Conservation (phyloP, 1,140 invertebrate genomes). For the Carposina sasakii region DNA sequence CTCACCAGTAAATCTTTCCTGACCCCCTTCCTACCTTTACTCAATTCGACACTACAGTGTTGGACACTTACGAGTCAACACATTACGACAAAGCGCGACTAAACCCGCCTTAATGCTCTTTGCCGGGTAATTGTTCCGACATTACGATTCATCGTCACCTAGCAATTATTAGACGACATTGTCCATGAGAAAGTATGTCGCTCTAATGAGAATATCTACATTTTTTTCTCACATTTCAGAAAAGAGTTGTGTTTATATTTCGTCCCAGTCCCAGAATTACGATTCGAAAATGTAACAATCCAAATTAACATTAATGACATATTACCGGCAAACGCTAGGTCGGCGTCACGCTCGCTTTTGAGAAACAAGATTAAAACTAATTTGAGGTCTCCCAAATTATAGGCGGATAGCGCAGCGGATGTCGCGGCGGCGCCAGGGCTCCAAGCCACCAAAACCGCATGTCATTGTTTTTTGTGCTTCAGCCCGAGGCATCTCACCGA, state of each 20-base stretch:
- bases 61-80: conserved; percentile 38
- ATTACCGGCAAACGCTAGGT: conserved; percentile 43
- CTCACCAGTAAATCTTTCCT: conserved; percentile 28
- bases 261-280: conserved; percentile 21
- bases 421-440: conserved; percentile 56
- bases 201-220: too few relatives aligned
- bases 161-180: conserved; percentile 33
- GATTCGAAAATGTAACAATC: conserved; percentile 44
- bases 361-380: conserved; percentile 64
- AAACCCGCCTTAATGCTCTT: conserved; percentile 24
- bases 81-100: conserved; percentile 34
- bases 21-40: too few relatives aligned
- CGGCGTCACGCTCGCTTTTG: conserved; percentile 58
- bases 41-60: conserved; percentile 19
- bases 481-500: conserved; percentile 49
- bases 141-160: conserved; percentile 32
- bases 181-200: conserved; percentile 24
- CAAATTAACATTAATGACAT: conserved; percentile 65
- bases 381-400: conserved; percentile 68
- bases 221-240: too few relatives aligned
- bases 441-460: conserved; percentile 60
- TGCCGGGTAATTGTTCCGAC: conserved; percentile 36
- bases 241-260: conserved; percentile 24
- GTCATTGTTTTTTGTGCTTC: conserved; percentile 69
- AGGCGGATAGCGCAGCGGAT: conserved; percentile 52